Base-by-base conservation (phyloP, 2,113 vertebrate genomes). In the Brachypodius melanocephalos region DNA sequence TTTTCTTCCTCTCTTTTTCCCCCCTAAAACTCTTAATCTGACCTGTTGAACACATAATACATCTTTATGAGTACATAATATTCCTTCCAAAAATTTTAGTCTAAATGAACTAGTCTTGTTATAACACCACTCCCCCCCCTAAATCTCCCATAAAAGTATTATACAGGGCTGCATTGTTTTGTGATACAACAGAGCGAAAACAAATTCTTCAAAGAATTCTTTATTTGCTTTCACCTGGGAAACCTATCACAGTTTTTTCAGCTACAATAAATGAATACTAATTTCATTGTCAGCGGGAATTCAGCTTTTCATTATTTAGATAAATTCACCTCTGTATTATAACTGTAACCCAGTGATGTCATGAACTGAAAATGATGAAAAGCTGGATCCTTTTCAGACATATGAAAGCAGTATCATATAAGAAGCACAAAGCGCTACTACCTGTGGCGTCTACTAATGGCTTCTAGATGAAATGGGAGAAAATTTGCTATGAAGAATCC, bases 281-380 rank as follows among this genome's bases (percentile, higher is more conserved):
- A 97, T 97, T 93, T 93, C 19, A 69, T 51, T 90, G 62, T 93
- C 95, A 94, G 88, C 71, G 90, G 91, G 88, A 94, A 95, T 83
- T 95, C 80, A 90, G 74, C 8, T 42, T 94, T 91, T 91, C 55
- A 77, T 94, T 97, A 90, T 87, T 95, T 95, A 85, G 55, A 90
- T 85, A 83, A 90, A 94, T 93, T 72, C 55, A 75, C 32, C 36
- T 93, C 67, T 89, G 10, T 85, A 51, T 79, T 89, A 73, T 68
- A 77, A 55, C n/a, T 94, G 54, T 90, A 89, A 88, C 74, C 93
- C 1, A 3, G 42, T 92, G 76, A 96, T 94, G 77, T 66, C 92
- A 92, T 43, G 80, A 97, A 92, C 61, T 4, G 19, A 83, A 97
- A 94, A 55, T 73, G 65, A 95, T 95, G 80, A 96, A 95, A 96